Evolutionary conservation across 2,797 vertebrate species (phyloP).

Genomic region (Enteromius mattozi): DNA sequence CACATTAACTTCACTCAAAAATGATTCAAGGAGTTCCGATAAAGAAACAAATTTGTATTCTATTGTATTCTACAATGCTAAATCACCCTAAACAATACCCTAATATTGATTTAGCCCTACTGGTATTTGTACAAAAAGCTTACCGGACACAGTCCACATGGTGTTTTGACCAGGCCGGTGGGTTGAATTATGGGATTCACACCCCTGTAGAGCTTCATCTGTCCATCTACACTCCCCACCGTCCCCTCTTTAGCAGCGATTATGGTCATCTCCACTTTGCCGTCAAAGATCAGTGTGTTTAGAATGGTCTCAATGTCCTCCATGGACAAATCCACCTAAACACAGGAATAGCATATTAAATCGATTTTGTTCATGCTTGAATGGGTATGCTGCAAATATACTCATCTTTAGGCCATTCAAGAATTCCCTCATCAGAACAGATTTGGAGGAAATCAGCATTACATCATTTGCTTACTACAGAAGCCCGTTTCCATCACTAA

Average conservation of each 20-base stretch:
- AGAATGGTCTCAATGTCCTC: conserved; percentile 98
- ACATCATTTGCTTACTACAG: too few relatives aligned
- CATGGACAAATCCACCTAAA: conserved; percentile 96
- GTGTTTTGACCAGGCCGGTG: conserved; percentile 89
- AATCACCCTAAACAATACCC: not conserved
- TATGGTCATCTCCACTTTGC: conserved; percentile 97
- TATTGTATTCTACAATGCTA: not conserved
- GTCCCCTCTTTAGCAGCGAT: conserved; percentile 96
- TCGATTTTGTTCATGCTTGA: not conserved
- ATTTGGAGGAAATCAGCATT: too few relatives aligned
- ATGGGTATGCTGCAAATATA: too few relatives aligned
- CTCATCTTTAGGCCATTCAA: too few relatives aligned
- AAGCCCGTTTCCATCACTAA: too few relatives aligned
- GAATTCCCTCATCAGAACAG: too few relatives aligned
- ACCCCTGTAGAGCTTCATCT: conserved; percentile 92
- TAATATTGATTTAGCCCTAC: not conserved
- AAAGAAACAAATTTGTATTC: not conserved
- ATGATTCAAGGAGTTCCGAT: not conserved
- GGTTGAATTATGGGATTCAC: conserved; percentile 89
- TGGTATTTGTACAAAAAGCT: conserved; percentile 60
- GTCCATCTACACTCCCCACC: conserved; percentile 92
- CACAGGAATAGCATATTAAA: conserved; percentile 2
- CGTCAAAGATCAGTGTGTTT: conserved; percentile 96
- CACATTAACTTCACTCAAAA: not conserved
- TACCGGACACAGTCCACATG: conserved; percentile 96